Percentiles rank a stretch among this genome's conserved stretches.
Conservation (phyloP, 2,797 vertebrate species). For the Lophura swinhoii region DNA sequence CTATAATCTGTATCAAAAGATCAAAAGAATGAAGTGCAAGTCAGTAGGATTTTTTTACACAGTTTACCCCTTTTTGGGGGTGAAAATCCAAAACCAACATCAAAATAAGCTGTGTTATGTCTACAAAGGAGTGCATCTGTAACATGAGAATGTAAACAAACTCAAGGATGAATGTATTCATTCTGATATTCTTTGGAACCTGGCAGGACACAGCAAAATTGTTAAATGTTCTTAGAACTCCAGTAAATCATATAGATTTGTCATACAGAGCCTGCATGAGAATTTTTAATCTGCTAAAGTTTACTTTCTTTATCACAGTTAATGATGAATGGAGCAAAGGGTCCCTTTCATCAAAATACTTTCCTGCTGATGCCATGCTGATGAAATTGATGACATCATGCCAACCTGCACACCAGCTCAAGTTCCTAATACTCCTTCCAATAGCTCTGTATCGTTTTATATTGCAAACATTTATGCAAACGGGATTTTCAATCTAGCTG, state of each 20-base stretch:
- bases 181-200: not conserved
- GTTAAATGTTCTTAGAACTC: not conserved
- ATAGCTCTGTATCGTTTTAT: not conserved
- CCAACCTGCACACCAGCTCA: not conserved
- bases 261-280: not conserved
- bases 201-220: not conserved
- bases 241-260: not conserved
- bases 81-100: not conserved
- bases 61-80: not conserved
- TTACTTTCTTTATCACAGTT: not conserved
- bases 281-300: constrained; percentile 31
- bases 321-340: constrained; percentile 11
- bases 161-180: not conserved
- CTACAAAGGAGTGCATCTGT: not conserved
- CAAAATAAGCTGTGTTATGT: not conserved
- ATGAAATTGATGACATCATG: not conserved
- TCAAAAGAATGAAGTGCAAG: constrained; percentile 56
- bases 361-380: not conserved
- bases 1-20: constrained; percentile 89
- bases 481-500: not conserved
- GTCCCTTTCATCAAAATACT: constrained; percentile 9
- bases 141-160: constrained; percentile 4
- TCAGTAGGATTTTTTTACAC: constrained; percentile 14
- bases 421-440: not conserved
- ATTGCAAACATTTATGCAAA: not conserved